These are phyloP conservation scores for Bombycilla garrulus DNA, from an alignment of 2,113 vertebrate species.

Conservation along the genomic window DNA sequence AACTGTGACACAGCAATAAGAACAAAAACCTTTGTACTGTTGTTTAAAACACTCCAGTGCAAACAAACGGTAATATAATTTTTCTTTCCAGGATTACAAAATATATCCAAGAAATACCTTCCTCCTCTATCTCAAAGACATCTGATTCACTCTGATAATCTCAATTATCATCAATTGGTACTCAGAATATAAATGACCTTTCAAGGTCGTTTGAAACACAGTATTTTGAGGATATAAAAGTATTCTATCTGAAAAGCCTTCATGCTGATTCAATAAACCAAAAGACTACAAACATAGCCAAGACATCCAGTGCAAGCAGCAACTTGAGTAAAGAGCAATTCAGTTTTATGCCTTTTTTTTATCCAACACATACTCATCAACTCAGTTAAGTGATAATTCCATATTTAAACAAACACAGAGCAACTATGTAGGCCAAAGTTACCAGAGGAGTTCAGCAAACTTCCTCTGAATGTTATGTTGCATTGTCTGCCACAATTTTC, in stretches of 20 bases:
- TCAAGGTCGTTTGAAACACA: not conserved
- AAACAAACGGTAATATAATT: not conserved
- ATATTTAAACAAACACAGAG: conserved; percentile 21
- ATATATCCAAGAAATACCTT: not conserved
- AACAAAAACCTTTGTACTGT: not conserved
- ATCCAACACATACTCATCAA: not conserved
- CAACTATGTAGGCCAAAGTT: not conserved
- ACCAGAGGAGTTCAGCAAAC: not conserved
- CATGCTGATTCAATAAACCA: not conserved
- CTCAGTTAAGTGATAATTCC: conserved; percentile 39
- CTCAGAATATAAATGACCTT: not conserved
- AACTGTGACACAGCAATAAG: not conserved
- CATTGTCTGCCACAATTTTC: conserved; percentile 30
- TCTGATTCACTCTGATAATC: not conserved
- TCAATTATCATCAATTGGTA: not conserved
- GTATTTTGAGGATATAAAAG: not conserved
- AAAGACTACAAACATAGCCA: not conserved
- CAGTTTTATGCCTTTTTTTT: not conserved
- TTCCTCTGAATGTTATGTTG: not conserved
- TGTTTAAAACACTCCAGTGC: not conserved
- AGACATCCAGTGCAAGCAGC: not conserved
- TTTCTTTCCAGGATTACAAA: not conserved
- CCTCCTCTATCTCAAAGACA: not conserved
- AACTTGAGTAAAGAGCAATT: conserved; percentile 3
- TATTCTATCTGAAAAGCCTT: not conserved